Base-by-base conservation (phyloP, 2,888 invertebrate genomes). In the Adelphocoris suturalis region DNA sequence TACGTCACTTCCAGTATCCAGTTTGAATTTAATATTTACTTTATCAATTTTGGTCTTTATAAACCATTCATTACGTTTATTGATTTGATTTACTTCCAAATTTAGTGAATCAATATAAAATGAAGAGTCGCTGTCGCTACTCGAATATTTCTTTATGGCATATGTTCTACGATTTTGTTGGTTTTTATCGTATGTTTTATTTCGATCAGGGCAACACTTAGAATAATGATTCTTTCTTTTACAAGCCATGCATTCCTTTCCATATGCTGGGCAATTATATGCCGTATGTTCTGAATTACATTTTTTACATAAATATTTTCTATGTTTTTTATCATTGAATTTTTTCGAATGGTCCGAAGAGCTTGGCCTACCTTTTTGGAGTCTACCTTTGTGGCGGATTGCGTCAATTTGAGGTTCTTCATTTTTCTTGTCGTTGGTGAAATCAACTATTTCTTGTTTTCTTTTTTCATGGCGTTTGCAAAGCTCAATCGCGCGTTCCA, bases 281-380 rank as follows among this genome's bases (percentile, higher is more conserved):
- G 78, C 78, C 3, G 3, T 12, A n/a, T 78, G 78, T 28, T 28
- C 46, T 16, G n/a, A 23, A n/a, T 78, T 78, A n/a, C 78, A 78
- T 78, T 78, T 78, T n/a, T 78, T 78, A n/a, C 78, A 78, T n/a
- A 28, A 78, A 78, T 78, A 28, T 16, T 78, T 78, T n/a, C 16
- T 16, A 5, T 78, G 13, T 16, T n/a, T 23, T 27, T 1, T 4
- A 78, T 1, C 0, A 46, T 28, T 46, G 13, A 9, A 9, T 61
- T 9, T 19, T 19, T 46, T 78, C 3, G 16, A 1, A 7, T 16
- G 11, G 0, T n/a, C 19, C 61, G 16, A 61, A 1, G 61, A 19
- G 19, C 19, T 19, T 61, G 16, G 16, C 9, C n/a, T 61, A 19
- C 61, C 61, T 61, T 1, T 61, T n/a, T 19, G 61, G 11, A 16